Conservation (phyloP, 2,113 vertebrate genomes). For the Notarius lentiginosus region DNA sequence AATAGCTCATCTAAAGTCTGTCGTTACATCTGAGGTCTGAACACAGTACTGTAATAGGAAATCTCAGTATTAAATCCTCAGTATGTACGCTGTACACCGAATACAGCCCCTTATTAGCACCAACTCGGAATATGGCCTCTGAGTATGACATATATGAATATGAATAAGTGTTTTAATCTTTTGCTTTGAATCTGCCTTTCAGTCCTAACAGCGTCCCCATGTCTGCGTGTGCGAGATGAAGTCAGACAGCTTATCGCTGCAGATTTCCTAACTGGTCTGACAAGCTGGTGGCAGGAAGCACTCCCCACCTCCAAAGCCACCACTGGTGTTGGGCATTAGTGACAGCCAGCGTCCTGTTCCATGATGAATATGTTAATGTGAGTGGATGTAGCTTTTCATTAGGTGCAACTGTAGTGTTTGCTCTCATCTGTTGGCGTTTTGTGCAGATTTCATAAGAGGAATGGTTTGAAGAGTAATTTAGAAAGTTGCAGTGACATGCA, state of each 20-base stretch:
- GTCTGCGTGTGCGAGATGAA: conserved; percentile 54
- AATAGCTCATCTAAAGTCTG: not conserved
- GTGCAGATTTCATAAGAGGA: conserved; percentile 53
- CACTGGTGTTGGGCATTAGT: conserved; percentile 67
- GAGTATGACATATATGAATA: no score
- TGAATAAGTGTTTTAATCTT: conserved; percentile 55
- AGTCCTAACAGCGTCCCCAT: conserved; percentile 53
- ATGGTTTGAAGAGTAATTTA: conserved; percentile 55
- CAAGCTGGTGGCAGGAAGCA: conserved; percentile 74
- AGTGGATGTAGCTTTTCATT: conserved; percentile 68
- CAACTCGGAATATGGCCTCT: not conserved
- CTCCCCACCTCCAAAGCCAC: conserved; percentile 63
- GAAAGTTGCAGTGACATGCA: conserved; percentile 57
- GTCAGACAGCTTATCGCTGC: conserved; percentile 72
- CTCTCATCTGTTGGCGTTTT: conserved; percentile 40
- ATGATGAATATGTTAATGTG: conserved; percentile 69
- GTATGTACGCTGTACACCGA: not conserved
- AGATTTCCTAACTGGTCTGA: conserved; percentile 72
- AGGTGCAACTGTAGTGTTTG: conserved; percentile 48
- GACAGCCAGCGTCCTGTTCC: conserved; percentile 66
- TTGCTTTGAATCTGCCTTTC: conserved; percentile 64
- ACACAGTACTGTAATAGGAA: not conserved
- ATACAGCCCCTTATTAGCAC: not conserved
- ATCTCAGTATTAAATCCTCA: not conserved
- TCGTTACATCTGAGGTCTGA: not conserved